These are phyloP conservation scores for Sinopyrophorus schimmeli DNA, from an alignment of 2,888 invertebrate genomes.

Conservation along the genomic window DNA sequence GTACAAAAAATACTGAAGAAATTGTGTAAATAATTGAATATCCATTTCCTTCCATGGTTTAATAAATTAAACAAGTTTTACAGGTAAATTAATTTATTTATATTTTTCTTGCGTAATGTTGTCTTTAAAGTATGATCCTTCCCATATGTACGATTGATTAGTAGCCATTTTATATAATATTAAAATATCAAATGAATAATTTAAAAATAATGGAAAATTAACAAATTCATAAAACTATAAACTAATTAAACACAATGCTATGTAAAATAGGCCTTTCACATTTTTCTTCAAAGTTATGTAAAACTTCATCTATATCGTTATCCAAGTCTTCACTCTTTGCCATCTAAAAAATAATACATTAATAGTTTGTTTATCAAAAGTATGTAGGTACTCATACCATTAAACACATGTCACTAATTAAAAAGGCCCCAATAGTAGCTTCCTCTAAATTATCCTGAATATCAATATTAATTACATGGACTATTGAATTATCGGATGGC, in stretches of 20 bases:
- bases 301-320: conserved; percentile 95
- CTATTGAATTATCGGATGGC: conserved; percentile 81
- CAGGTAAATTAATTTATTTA: too few species aligned
- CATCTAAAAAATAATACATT: conserved; percentile 63
- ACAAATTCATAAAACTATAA: conserved; percentile 1
- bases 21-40: too few species aligned
- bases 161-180: too few species aligned
- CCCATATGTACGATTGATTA: too few species aligned
- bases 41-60: too few species aligned
- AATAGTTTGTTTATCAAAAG: not conserved
- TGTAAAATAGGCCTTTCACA: conserved; percentile 86
- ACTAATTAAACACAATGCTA: conserved; percentile 91
- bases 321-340: conserved; percentile 90
- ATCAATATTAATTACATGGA: conserved; percentile 97
- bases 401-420: conserved; percentile 93
- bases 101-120: too few species aligned
- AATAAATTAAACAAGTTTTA: too few species aligned
- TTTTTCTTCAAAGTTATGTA: conserved; percentile 92
- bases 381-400: conserved; percentile 62
- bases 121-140: too few species aligned
- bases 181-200: too few species aligned
- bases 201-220: conserved; percentile 10
- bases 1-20: too few species aligned
- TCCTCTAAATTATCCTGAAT: conserved; percentile 99
- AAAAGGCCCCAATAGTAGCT: conserved; percentile 96